Base-by-base conservation (phyloP, 2,888 invertebrate species). In the Capitulum mitella region DNA sequence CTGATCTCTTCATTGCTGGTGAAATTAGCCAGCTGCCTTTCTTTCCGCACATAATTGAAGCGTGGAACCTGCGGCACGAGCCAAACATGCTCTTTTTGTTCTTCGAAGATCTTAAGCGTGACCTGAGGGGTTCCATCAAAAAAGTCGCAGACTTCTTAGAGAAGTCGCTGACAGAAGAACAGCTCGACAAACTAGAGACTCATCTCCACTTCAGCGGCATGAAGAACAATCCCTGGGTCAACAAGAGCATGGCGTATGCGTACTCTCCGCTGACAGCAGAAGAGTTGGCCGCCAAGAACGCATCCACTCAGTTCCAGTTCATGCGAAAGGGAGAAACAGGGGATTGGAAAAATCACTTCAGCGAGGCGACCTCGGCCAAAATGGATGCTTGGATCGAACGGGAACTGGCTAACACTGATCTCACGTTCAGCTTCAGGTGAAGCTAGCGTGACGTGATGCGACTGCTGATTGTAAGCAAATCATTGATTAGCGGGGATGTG, bases 1-100 rank as follows among this genome's bases (percentile, higher is more conserved):
- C 85, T 51, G 83, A 84, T 43, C 83, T 86, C 81, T 87, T 86
- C 81, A 82, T 84, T 34, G 82, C 82, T 6, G 86, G 86, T 26
- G 84, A 85, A 82, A 78, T 86, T 85, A 79, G 85, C 85, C 80
- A 85, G 85, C 8, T 85, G 84, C 40, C 86, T 84, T 86, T 85
- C 85, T 82, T 85, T 85, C 77, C 85, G 84, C 82, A 86, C 85
- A 34, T 81, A 81, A 29, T 82, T 83, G 78, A 86, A 84, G 84
- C 80, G 26, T 85, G 85, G 85, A 80, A 82, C 29, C 82, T 82
- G n/a, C 82, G 84, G 29, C 80, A 83, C 32, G 82, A 84, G 43
- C 80, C 82, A 1, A 85, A 86, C 77, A 83, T 87, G 6, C 81
- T 84, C 8, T 83, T 86, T 77, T 79, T 85, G 34, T 85, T 83